phyloP scores from a whole-genome alignment of 2,797 vertebrate species.

The Macrochelys suwanniensis region DNA sequence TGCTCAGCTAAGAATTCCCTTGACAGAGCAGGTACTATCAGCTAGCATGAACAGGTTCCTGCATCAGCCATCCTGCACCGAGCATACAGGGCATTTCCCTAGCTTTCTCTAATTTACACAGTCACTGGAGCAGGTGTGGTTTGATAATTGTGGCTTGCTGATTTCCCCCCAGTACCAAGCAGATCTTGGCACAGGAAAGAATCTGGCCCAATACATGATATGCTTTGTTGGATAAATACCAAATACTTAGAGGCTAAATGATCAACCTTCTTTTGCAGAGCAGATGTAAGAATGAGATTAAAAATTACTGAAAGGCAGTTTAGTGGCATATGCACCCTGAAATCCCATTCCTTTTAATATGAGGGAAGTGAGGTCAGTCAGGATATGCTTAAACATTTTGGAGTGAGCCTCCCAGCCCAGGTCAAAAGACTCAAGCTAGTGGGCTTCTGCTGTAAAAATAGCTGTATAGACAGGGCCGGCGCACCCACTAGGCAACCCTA shows the following conservation, averaged over 20 bases:
- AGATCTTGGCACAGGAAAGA: neutral
- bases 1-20: neutral
- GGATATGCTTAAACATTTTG: neutral
- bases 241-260: neutral
- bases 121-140: neutral
- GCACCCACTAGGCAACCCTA: no score
- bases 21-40: neutral
- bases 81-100: neutral
- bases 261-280: neutral
- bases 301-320: rapidly evolving
- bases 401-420: neutral
- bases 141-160: neutral
- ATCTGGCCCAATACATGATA: neutral
- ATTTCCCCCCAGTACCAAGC: neutral
- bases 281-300: neutral
- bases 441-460: no score
- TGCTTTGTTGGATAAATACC: rapidly evolving
- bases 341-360: neutral
- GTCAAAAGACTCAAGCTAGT: no score
- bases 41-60: neutral
- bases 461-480: no score
- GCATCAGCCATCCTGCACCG: neutral
- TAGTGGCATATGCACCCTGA: neutral
- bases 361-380: neutral
- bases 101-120: neutral